Evolutionary conservation across 2,113 vertebrate genomes (phyloP), one percentile per base, ranked within the genome.

Genomic region (Rana temporaria): DNA sequence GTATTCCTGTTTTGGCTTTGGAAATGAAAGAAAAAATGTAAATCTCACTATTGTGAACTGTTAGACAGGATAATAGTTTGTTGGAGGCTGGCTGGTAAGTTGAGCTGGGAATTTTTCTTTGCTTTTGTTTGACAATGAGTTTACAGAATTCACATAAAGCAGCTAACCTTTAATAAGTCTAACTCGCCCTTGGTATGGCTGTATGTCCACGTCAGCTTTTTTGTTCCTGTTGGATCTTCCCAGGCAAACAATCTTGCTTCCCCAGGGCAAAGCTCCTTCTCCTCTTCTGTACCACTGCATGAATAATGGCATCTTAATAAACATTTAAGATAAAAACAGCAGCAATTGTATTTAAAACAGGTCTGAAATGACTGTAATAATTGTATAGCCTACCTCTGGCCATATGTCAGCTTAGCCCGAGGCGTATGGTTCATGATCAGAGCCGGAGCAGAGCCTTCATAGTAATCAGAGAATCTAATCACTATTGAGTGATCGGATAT

Each of bases 401-500:
- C 92, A 3, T 96, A 96, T 22, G 84, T 89, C 74, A 99, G 88
- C 14, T 84, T 80, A 1, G 89, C 89, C 89, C 93, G 93, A 0
- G 93, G 90, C 0, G 97, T 97, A 65, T 99, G 96, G 88, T 99
- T 99, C 52, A 99, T 90, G 84, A 99, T 89, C 30, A 99, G 90
- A 3, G 94, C 98, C 1, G 98, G 98, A 53, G 98, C 96, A 14
- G 95, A 94, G 48, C 98, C 98, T 59, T 97, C 94, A 0, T 99
- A 95, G 81, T 99, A 99, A 86, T 98, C 94, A 0, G 86, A 93
- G 88, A 99, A 97, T 69, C 88, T 95, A 85, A 99, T 93, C 66
- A 98, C 77, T 8, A 92, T 94, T 6, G 97, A 96, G 83, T 97
- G 94, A 16, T 97, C 94, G 0, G 95, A 92, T 74, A 95, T 90